Conservation (phyloP, 2,888 invertebrate species). For the Branchipolynoe longqiensis region DNA sequence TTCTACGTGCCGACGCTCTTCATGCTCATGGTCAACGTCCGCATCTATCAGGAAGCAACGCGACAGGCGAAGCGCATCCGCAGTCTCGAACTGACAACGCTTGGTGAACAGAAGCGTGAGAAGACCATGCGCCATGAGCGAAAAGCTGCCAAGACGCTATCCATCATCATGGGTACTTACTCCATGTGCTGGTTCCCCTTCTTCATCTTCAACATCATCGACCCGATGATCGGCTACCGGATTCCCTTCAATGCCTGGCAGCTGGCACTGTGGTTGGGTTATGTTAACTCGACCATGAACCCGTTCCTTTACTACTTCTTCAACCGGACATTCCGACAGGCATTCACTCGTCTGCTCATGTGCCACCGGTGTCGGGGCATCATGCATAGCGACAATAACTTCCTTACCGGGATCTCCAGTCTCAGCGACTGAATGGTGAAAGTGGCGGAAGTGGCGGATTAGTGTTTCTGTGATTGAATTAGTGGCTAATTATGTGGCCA, state of each 20-base stretch:
- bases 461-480: no score
- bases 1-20: constrained; percentile 79
- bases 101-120: constrained; percentile 68
- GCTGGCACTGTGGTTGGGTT: constrained; percentile 77
- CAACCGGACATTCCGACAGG: constrained; percentile 72
- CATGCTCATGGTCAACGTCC: constrained; percentile 76
- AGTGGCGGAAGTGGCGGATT: no score
- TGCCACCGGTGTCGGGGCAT: constrained; percentile 58
- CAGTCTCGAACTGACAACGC: constrained; percentile 72
- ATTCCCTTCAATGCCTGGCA: constrained; percentile 74
- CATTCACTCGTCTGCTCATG: constrained; percentile 63
- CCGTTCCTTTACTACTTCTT: constrained; percentile 76
- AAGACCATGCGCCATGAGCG: constrained; percentile 73
- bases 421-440: constrained; percentile 53
- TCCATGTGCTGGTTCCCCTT: constrained; percentile 79
- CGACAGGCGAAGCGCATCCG: constrained; percentile 77
- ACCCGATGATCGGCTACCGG: constrained; percentile 76
- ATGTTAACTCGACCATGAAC: constrained; percentile 77
- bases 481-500: no score
- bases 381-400: constrained; percentile 34
- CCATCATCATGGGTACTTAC: constrained; percentile 79
- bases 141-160: constrained; percentile 78
- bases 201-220: constrained; percentile 77
- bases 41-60: constrained; percentile 76
- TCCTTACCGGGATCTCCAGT: constrained; percentile 33